Evolutionary conservation across 2,888 invertebrate species (phyloP), one percentile per base, ranked within the genome.

Genomic region (Spilosoma lubricipeda): DNA sequence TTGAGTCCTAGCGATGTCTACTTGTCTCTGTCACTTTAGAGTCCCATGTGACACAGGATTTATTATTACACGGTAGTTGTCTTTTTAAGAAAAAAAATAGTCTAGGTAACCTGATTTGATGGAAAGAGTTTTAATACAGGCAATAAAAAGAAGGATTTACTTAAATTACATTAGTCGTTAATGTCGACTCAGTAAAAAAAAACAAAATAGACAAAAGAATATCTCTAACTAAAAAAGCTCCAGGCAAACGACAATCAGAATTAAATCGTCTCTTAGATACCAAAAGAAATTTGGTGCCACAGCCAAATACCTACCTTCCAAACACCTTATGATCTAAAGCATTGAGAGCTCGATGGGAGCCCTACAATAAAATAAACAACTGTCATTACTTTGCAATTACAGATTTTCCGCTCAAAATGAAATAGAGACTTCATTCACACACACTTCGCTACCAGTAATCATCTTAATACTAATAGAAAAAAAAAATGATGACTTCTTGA

Each of bases 321-420:
- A 63, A 15, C 5, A 18, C 7, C 4, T 59, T 59, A 59, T 15
- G 15, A 59, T 30, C 27, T 13, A 59, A 30, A 9, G n/a, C 8
- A 11, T 9, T n/a, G 9, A 1, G 8, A 9, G 23, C 5, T 23
- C 20, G 52, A 52, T 52, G n/a, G 8, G 3, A 1, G 52, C 9
- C 9, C 23, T 18, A 63, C 18, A 63, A 2, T 71, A 36, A 33
- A 11, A 59, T 13, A 30, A 67, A 59, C 36, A 42, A 33, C 3
- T 67, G 59, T 13, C n/a, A 39, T 5, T 23, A 48, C 18, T 64
- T 48, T 27, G 52, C 52, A 64, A 73, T 73, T 73, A 73, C 11
- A 63, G 64, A 73, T 73, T 73, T 69, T 39, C 68, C 64, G 63
- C 52, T 73, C 64, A 48, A 64, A 64, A 68, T 33, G 36, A 73